Evolutionary conservation across 2,113 vertebrate species (phyloP).

Genomic region (Limnothrissa miodon): DNA sequence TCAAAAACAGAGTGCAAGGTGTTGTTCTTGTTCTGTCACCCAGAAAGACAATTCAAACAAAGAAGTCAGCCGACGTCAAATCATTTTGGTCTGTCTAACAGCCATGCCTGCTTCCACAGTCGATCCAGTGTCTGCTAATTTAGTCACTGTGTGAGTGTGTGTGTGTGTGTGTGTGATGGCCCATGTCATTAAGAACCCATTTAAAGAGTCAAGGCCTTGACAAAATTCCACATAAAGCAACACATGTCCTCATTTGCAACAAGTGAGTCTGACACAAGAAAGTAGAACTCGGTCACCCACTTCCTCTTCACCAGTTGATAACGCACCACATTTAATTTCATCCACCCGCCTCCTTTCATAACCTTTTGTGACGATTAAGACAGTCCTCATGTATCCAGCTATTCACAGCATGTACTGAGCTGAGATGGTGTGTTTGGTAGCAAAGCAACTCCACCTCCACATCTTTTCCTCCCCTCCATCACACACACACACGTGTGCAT

Average conservation of each 20-base stretch:
- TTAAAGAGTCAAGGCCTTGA: background rate
- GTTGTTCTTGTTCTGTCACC: background rate
- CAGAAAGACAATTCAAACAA: too few relatives aligned
- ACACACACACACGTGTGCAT: background rate
- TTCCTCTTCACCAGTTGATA: background rate
- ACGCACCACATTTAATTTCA: background rate
- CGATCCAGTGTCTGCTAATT: background rate
- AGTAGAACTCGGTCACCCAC: slow-evolving; percentile 5
- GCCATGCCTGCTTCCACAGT: background rate
- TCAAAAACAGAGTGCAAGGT: background rate
- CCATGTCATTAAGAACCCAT: background rate
- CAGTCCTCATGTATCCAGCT: background rate
- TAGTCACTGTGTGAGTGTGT: background rate
- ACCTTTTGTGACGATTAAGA: background rate
- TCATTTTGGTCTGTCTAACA: background rate
- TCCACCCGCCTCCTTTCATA: background rate
- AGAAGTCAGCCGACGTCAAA: background rate
- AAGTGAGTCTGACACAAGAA: background rate
- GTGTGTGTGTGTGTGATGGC: background rate
- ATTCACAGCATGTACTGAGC: background rate
- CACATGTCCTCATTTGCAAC: background rate
- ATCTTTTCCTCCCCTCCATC: background rate
- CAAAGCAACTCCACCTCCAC: background rate
- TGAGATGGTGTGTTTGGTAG: background rate
- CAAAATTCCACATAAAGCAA: slow-evolving; percentile 6